Percentiles rank a stretch among this genome's conserved stretches.
phyloP scores from a whole-genome alignment of 2,113 vertebrate genomes.

The Synodontis membranacea region DNA sequence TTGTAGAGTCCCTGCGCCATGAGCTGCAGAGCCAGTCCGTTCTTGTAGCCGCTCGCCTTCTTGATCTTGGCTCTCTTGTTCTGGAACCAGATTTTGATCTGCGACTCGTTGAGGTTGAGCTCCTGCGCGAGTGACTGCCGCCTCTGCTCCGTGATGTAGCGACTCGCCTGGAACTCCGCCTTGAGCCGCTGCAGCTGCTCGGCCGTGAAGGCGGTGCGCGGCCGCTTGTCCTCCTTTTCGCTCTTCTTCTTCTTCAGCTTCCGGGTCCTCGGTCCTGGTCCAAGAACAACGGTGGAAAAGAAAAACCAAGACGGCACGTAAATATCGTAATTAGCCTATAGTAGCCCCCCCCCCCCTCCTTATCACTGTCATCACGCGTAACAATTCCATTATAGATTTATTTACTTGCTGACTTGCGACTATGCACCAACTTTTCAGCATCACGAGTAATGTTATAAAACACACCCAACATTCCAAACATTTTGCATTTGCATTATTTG shows the following conservation, averaged over 20 bases:
- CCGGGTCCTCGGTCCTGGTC: slow-evolving; percentile 92
- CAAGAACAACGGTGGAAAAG: slow-evolving; percentile 65
- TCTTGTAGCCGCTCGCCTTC: slow-evolving; percentile 87
- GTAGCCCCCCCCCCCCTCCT: not conserved
- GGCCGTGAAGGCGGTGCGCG: slow-evolving; percentile 88
- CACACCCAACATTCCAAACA: too few relatives aligned
- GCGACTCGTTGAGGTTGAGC: slow-evolving; percentile 89
- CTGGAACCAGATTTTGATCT: slow-evolving; percentile 95
- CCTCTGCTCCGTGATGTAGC: slow-evolving; percentile 90
- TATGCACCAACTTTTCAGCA: not conserved
- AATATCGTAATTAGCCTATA: slow-evolving; percentile 64
- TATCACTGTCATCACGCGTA: not conserved
- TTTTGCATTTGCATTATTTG: too few relatives aligned
- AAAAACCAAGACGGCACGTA: slow-evolving; percentile 72
- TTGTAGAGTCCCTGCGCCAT: slow-evolving; percentile 94
- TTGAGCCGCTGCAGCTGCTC: slow-evolving; percentile 92
- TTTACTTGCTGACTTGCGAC: not conserved
- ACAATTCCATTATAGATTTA: not conserved
- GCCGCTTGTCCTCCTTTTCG: slow-evolving; percentile 90
- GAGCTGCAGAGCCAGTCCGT: slow-evolving; percentile 87
- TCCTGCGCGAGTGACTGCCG: slow-evolving; percentile 87
- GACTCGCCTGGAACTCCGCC: slow-evolving; percentile 88
- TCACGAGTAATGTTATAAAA: not conserved
- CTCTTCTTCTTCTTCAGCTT: slow-evolving; percentile 97
- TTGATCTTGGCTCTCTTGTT: slow-evolving; percentile 92